Conservation (phyloP, 1,140 invertebrate genomes). For the Heterodera carotae region DNA sequence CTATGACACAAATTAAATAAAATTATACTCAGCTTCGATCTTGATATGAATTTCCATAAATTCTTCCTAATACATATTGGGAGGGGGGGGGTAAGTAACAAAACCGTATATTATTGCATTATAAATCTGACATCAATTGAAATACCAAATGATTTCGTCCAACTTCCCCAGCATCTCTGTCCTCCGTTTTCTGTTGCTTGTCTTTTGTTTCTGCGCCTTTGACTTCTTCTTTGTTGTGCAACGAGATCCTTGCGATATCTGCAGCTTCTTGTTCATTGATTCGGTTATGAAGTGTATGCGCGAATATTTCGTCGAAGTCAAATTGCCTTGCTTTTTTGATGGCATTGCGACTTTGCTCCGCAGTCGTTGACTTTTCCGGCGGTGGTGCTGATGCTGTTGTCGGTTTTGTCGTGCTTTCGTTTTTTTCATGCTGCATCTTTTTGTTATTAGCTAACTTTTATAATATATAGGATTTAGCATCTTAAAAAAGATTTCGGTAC, state of each 20-base stretch:
- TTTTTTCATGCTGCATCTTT: conserved; percentile 2
- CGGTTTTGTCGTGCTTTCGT: neutral
- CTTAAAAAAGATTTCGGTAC: no score
- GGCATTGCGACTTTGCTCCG: conserved; percentile 26
- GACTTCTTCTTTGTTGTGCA: conserved; percentile 13
- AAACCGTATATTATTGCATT: no score
- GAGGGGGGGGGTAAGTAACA: no score
- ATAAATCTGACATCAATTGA: no score
- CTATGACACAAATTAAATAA: no score
- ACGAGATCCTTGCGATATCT: conserved; percentile 11
- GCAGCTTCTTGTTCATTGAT: conserved; percentile 18
- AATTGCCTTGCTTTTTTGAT: conserved; percentile 45
- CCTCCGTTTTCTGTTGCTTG: neutral
- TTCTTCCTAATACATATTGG: no score
- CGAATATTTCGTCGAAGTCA: conserved; percentile 48
- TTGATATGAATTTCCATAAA: conserved; percentile 15
- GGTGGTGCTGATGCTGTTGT: neutral
- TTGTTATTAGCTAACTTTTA: no score
- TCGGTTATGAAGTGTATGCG: conserved; percentile 39
- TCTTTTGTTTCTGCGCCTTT: conserved; percentile 22
- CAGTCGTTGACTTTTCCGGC: neutral
- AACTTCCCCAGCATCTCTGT: neutral
- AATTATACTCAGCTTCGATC: no score
- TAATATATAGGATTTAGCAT: no score
- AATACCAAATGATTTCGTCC: conserved; percentile 27